Evolutionary conservation across 2,797 vertebrate species (phyloP).

Genomic region (Gallirallus australis): DNA sequence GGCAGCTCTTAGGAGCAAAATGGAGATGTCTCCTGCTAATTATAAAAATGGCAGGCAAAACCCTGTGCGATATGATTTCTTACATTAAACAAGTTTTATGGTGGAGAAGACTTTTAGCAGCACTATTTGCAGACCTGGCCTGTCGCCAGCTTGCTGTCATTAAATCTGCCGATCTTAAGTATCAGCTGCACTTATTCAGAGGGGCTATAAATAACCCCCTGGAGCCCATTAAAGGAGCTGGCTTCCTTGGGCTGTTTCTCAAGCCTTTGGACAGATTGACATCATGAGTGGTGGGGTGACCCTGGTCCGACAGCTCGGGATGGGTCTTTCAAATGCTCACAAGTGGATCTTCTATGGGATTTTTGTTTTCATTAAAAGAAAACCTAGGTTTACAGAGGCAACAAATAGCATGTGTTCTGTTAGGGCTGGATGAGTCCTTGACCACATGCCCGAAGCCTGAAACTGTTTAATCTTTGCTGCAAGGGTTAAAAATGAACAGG

Average conservation of each 20-base stretch:
- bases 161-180: constrained; percentile 76
- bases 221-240: constrained; percentile 57
- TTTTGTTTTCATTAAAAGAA: not conserved
- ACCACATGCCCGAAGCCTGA: not conserved
- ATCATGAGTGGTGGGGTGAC: not conserved
- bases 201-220: constrained; percentile 73
- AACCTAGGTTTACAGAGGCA: not conserved
- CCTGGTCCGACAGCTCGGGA: not conserved
- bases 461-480: not conserved
- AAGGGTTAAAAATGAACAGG: not conserved
- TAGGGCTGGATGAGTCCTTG: not conserved
- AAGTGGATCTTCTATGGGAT: accelerated
- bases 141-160: constrained; percentile 69
- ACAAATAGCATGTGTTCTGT: not conserved
- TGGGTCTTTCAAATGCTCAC: not conserved
- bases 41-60: constrained; percentile 65
- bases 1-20: not conserved
- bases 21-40: constrained; percentile 60
- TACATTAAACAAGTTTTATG: constrained; percentile 76
- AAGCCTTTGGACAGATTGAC: constrained; percentile 12
- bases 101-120: constrained; percentile 70
- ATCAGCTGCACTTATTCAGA: constrained; percentile 77
- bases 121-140: constrained; percentile 71
- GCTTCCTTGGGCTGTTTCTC: constrained; percentile 25
- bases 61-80: constrained; percentile 59